Evolutionary conservation across 1,140 invertebrate species (phyloP).

Genomic region (Leptestheria dahalacensis): DNA sequence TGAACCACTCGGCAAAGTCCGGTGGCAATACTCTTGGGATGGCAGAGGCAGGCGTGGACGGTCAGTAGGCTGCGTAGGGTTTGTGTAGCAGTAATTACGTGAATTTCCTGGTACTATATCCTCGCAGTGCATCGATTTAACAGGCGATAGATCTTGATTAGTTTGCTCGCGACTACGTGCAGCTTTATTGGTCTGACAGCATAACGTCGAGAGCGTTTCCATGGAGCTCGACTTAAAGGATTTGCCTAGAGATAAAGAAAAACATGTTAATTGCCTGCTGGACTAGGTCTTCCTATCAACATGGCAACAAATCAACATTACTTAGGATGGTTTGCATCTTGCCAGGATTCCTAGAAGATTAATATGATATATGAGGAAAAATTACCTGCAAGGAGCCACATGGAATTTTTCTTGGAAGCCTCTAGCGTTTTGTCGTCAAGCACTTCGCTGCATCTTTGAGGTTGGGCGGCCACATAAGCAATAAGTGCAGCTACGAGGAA

Average conservation of each 20-base stretch:
- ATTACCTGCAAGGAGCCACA: constrained; percentile 3
- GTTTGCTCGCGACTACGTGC: background rate
- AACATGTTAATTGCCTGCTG: background rate
- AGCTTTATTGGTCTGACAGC: constrained; percentile 1
- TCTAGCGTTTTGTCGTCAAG: constrained; percentile 4
- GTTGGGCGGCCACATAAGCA: constrained; percentile 57
- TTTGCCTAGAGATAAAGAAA: background rate
- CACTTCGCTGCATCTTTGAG: constrained; percentile 21
- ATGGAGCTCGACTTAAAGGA: constrained; percentile 4
- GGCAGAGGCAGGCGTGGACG: background rate
- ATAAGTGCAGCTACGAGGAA: constrained; percentile 63
- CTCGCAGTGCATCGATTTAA: constrained; percentile 13
- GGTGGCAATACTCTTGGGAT: background rate
- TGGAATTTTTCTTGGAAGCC: background rate
- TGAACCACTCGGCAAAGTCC: background rate
- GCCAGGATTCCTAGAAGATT: no score
- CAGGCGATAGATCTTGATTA: constrained; percentile 3
- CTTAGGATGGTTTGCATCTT: no score
- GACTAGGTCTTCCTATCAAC: no score
- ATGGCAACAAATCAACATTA: no score
- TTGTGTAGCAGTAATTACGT: constrained; percentile 15
- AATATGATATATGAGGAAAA: background rate
- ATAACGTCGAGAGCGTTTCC: constrained; percentile 13
- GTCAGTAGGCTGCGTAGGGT: background rate
- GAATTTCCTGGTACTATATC: constrained; percentile 14